Evolutionary conservation across 2,113 vertebrate genomes (phyloP), one percentile per base, ranked within the genome.

Genomic region (Holacanthus passer): DNA sequence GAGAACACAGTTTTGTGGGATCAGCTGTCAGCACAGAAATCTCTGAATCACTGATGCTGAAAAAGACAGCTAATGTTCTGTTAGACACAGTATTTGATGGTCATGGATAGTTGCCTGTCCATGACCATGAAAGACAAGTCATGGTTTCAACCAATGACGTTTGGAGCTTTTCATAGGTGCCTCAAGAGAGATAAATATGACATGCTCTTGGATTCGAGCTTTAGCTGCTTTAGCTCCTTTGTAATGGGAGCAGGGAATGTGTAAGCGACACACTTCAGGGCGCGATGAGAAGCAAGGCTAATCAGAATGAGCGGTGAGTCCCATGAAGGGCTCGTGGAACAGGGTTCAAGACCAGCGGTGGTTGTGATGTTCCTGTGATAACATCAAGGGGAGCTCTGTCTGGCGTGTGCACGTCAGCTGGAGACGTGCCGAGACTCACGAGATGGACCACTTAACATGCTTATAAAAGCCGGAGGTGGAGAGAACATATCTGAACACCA

Each of bases 361-460:
- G 82, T 83, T 63, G 63, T 29, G 31, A 72, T 70, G 60, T 59
- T 62, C 67, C 72, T 39, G 64, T 66, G 86, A 87, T 81, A 73
- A 69, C 84, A 87, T 77, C 77, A 27, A 41, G 66, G 60, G 39
- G 47, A 50, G 60, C 69, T 62, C 4, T 4, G 9, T 45, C 48
- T 64, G 66, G 22, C 45, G 67, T 5, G 13, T 53, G 31, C 62
- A 66, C 82, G 68, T 86, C 68, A 75, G 72, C 73, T 24, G 0
- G 5, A 80, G 43, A 84, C 79, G 72, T 88, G 87, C 69, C 0
- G 5, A 27, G 81, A 85, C 72, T 89, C 76, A 24, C 20, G 22
- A 83, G 56, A 56, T 19, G 73, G 14, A 64, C 27, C 55, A 16
- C 68, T 74, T 24, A 52, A 17, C 65, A 41, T 72, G 53, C 68